A percentile compares a stretch with the other conserved stretches of the same genome.
phyloP scores from a whole-genome alignment of 2,888 invertebrate genomes.

The Morpho achilles region DNA sequence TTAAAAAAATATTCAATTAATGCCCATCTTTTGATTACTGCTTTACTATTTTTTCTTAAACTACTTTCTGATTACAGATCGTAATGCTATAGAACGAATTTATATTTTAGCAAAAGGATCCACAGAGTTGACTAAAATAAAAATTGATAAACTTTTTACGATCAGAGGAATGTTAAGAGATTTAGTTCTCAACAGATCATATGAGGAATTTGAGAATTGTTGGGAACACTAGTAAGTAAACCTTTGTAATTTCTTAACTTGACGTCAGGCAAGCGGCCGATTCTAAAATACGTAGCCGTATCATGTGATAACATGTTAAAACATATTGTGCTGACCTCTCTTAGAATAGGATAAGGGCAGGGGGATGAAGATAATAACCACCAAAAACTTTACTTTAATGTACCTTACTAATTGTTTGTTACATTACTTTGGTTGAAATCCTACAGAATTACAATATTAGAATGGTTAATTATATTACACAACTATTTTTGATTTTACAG shows the following conservation, averaged over 20 bases:
- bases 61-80: constrained; percentile 35
- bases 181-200: constrained; percentile 42
- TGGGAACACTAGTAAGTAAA: constrained; percentile 50
- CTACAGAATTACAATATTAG: no score
- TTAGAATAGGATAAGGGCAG: no score
- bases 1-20: no score
- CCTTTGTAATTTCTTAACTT: background rate
- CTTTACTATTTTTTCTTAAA: background rate
- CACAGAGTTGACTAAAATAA: constrained; percentile 52
- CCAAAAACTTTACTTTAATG: no score
- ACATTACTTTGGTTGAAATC: no score
- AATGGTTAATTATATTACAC: background rate
- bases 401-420: no score
- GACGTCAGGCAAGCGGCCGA: no score
- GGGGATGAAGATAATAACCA: no score
- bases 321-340: no score
- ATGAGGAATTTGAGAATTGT: constrained; percentile 46
- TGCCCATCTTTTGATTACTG: no score
- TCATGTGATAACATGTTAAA: no score
- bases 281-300: no score
- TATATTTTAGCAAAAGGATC: constrained; percentile 54
- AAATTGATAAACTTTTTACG: constrained; percentile 52
- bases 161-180: constrained; percentile 60
- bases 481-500: background rate
- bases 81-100: constrained; percentile 47